Evolutionary conservation across 1,140 invertebrate species (phyloP).

Genomic region (Trichomalopsis sarcophagae): DNA sequence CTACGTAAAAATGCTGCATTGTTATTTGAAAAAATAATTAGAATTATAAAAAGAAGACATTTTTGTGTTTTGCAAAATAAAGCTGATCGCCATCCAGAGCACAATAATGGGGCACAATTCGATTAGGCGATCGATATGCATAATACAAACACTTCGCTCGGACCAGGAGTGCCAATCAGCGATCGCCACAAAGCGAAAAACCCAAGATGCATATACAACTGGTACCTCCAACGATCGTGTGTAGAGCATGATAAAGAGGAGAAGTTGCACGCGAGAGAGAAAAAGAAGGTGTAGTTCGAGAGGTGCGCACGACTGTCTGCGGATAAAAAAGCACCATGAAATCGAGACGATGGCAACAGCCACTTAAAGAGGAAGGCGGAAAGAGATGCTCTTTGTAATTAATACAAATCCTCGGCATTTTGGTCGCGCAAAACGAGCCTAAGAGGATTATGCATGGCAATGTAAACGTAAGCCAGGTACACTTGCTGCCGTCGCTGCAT

Average conservation of each 20-base stretch:
- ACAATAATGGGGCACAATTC: too few species aligned
- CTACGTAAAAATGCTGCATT: too few species aligned
- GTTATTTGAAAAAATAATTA: too few species aligned
- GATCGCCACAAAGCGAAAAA: neutral
- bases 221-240: too few species aligned
- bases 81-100: too few species aligned
- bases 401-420: constrained; percentile 57
- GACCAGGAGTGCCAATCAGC: neutral
- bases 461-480: constrained; percentile 37
- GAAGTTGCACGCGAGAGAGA: neutral
- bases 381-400: constrained; percentile 40
- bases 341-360: neutral
- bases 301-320: too few species aligned
- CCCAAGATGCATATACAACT: too few species aligned
- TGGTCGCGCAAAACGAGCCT: constrained; percentile 53
- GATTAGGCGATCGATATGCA: neutral
- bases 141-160: neutral
- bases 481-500: neutral
- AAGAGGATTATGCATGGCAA: constrained; percentile 56
- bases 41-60: too few species aligned
- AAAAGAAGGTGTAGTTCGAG: neutral
- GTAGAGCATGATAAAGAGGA: neutral
- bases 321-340: neutral
- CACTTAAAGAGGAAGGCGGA: neutral
- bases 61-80: too few species aligned